phyloP scores from a whole-genome alignment of 2,888 invertebrate genomes.

The Standfussiana lucernea region DNA sequence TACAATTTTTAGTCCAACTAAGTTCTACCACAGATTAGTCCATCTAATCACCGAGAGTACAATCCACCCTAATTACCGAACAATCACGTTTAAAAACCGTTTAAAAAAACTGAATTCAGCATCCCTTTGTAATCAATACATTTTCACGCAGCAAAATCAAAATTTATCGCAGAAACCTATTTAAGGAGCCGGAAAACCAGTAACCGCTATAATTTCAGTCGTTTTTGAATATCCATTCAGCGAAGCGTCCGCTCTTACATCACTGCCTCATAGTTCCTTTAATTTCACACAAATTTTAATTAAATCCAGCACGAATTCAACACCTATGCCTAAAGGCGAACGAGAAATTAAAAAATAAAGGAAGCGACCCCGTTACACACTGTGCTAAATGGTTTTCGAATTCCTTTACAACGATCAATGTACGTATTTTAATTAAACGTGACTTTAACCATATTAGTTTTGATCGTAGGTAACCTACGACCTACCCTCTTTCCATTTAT shows the following conservation, averaged over 20 bases:
- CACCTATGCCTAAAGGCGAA: conserved; percentile 40
- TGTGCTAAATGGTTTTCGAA: conserved; percentile 26
- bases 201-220: conserved; percentile 45
- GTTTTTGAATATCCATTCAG: conserved; percentile 37
- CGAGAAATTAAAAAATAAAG: conserved; percentile 43
- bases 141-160: conserved; percentile 9
- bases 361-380: conserved; percentile 8
- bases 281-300: conserved; percentile 60
- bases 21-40: neutral
- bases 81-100: neutral
- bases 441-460: neutral
- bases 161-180: conserved; percentile 17
- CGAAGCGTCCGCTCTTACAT: conserved; percentile 38
- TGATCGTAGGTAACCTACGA: neutral
- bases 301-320: conserved; percentile 53
- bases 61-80: neutral
- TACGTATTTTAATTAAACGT: conserved; percentile 21
- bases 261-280: conserved; percentile 53
- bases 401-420: conserved; percentile 17
- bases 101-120: neutral
- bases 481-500: neutral
- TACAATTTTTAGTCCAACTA: neutral
- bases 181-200: conserved; percentile 32
- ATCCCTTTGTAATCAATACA: conserved; percentile 10
- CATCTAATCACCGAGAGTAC: neutral